Conservation (phyloP, 2,797 vertebrate species). For the Schizopygopsis malacanthus region DNA sequence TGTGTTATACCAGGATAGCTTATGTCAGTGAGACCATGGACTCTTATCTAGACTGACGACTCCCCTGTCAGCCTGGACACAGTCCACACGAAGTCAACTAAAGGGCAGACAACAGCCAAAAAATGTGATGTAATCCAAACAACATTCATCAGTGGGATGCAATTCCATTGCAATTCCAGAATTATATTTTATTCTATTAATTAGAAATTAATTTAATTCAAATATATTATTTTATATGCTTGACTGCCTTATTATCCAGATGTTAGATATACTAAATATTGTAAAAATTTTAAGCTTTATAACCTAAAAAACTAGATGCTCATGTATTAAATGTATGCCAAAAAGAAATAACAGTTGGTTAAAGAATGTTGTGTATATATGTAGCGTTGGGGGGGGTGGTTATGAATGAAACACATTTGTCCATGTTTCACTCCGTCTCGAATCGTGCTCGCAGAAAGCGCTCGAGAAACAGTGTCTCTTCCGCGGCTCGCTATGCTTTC, state of each 20-base stretch:
- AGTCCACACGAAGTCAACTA: constrained; percentile 33
- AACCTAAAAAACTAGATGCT: background rate
- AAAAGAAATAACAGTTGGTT: background rate
- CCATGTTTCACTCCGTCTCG: no score
- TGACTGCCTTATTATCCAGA: background rate
- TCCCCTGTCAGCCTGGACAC: constrained; percentile 31
- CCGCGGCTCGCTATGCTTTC: no score
- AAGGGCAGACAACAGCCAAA: constrained; percentile 16
- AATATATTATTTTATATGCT: background rate
- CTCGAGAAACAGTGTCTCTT: no score
- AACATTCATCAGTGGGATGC: background rate
- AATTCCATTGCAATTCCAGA: background rate
- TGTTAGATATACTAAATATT: background rate
- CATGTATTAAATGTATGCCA: background rate
- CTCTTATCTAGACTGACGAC: constrained; percentile 43
- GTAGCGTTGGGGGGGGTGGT: no score
- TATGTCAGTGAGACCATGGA: constrained; percentile 31
- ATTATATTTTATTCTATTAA: background rate
- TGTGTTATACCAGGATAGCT: constrained; percentile 30
- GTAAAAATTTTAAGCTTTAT: background rate
- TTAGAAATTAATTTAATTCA: background rate
- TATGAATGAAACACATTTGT: no score
- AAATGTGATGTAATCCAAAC: constrained; percentile 15
- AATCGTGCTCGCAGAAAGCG: no score
- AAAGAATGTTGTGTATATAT: background rate